phyloP scores from a whole-genome alignment of 2,888 invertebrate genomes.

The Sesamia inferens region DNA sequence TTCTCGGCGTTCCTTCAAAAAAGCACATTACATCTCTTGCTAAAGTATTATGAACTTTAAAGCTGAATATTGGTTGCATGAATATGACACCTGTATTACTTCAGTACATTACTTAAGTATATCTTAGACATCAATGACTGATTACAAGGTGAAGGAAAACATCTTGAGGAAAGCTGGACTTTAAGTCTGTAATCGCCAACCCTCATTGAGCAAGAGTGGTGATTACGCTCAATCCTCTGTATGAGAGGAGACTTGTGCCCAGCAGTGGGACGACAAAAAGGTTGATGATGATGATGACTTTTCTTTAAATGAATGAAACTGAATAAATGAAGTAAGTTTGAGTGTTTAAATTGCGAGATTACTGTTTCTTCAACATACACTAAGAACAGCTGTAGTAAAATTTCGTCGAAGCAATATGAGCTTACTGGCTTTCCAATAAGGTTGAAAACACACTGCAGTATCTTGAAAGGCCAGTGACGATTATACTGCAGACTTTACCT shows the following conservation, averaged over 20 bases:
- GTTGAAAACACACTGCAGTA: conserved; percentile 28
- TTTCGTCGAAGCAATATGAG: conserved; percentile 56
- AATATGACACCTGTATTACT: not conserved
- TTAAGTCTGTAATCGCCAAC: too few species aligned
- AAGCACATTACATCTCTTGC: not conserved
- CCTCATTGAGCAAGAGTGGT: too few species aligned
- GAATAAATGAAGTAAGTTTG: not conserved
- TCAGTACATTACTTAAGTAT: not conserved
- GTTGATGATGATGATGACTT: too few species aligned
- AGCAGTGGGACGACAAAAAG: too few species aligned
- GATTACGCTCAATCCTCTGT: too few species aligned
- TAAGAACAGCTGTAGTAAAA: not conserved
- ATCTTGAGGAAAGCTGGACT: too few species aligned
- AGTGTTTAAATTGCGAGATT: not conserved
- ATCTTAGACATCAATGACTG: too few species aligned
- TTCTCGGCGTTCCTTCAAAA: conserved; percentile 92
- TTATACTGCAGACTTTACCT: too few species aligned
- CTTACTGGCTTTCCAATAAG: conserved; percentile 97
- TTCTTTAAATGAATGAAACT: too few species aligned
- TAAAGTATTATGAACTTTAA: not conserved
- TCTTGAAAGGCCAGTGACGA: too few species aligned
- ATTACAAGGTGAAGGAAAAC: too few species aligned
- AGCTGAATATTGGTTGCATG: not conserved
- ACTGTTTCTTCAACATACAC: not conserved
- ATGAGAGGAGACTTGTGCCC: too few species aligned